Conservation (phyloP, 1,140 invertebrate genomes). For the Caenorhabditis latens region DNA sequence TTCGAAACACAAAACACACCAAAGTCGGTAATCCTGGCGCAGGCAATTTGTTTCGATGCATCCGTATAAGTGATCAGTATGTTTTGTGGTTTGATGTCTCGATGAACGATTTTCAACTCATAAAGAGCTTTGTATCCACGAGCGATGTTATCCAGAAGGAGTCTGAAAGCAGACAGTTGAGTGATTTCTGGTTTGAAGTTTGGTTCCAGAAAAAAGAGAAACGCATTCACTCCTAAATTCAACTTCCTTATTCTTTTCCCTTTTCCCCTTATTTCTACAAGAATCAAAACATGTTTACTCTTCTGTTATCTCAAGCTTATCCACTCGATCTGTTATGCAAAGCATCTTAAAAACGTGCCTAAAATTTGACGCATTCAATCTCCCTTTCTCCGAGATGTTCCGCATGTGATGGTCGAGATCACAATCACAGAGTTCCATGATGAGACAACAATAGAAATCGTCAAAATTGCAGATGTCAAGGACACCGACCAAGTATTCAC, state of each 20-base stretch:
- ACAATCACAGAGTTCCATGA: conserved; percentile 74
- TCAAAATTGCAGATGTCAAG: conserved; percentile 72
- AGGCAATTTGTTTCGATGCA: conserved; percentile 64
- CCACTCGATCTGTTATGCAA: not conserved
- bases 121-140: conserved; percentile 74
- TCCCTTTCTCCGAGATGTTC: conserved; percentile 57
- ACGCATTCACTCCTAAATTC: not conserved
- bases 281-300: conserved; percentile 25
- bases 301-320: not conserved
- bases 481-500: conserved; percentile 68
- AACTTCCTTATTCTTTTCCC: conserved; percentile 17
- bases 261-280: not conserved
- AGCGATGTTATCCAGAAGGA: conserved; percentile 72
- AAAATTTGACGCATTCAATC: conserved; percentile 63
- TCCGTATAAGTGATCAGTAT: conserved; percentile 69
- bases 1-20: conserved; percentile 61
- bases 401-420: conserved; percentile 72
- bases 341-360: conserved; percentile 52
- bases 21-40: conserved; percentile 76
- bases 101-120: conserved; percentile 73
- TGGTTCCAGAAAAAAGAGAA: not conserved
- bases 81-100: conserved; percentile 77
- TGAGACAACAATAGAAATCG: conserved; percentile 69
- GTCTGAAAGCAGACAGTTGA: conserved; percentile 62
- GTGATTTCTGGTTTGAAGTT: conserved; percentile 48